Conservation (phyloP, 2,797 vertebrate genomes). For the Luscinia megarhynchos region DNA sequence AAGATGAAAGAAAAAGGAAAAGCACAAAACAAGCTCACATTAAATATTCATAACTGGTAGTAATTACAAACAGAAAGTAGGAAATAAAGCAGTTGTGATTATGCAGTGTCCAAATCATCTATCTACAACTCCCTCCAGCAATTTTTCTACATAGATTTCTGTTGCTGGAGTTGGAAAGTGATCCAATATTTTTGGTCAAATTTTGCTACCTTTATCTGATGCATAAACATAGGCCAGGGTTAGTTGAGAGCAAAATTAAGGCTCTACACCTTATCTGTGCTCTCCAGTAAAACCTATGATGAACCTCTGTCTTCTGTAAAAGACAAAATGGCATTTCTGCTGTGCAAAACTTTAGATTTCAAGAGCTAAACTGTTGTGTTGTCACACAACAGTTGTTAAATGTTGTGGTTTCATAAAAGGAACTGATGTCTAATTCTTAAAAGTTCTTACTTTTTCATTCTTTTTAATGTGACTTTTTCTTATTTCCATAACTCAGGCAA, state of each 20-base stretch:
- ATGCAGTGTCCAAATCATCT: constrained; percentile 36
- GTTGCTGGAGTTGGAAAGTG: constrained; percentile 1
- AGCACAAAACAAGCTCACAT: constrained; percentile 50
- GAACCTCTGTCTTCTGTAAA: neutral
- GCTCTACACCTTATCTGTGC: neutral
- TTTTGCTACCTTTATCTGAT: neutral
- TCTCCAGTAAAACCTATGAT: neutral
- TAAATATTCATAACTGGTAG: constrained; percentile 76
- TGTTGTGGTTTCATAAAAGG: neutral
- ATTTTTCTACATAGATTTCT: constrained; percentile 21
- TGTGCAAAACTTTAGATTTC: neutral
- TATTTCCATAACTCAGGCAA: neutral
- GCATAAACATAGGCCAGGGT: neutral
- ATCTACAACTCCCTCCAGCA: constrained; percentile 30
- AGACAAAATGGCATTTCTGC: neutral
- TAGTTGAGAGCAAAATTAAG: neutral
- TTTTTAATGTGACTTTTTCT: neutral
- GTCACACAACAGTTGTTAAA: neutral
- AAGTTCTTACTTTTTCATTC: neutral
- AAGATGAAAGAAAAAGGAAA: constrained; percentile 69
- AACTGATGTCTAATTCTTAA: neutral
- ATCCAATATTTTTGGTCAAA: neutral
- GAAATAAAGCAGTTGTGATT: constrained; percentile 63
- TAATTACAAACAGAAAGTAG: constrained; percentile 76
- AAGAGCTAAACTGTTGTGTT: neutral